phyloP scores from a whole-genome alignment of 1,140 invertebrate species.

The Samia ricini region DNA sequence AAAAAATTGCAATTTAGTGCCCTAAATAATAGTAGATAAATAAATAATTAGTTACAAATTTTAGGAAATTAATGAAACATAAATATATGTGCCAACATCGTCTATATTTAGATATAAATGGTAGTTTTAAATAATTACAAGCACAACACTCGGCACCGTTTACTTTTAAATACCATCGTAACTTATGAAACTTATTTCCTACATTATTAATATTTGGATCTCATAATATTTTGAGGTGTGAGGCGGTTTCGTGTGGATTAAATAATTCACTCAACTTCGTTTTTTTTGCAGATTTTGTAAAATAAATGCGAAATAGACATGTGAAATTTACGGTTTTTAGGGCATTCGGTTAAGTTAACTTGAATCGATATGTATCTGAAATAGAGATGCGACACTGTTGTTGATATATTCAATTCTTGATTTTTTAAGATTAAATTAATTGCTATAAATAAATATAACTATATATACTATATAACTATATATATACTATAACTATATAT shows the following conservation, averaged over 20 bases:
- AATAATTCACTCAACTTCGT: not conserved
- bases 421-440: no score
- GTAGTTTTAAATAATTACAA: not conserved
- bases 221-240: not conserved
- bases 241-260: not conserved
- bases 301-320: not conserved
- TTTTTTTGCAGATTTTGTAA: not conserved
- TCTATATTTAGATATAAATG: not conserved
- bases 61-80: no score
- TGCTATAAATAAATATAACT: no score
- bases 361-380: not conserved
- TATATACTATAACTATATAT: no score
- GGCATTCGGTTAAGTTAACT: not conserved
- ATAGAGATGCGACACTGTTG: not conserved
- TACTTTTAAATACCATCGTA: not conserved
- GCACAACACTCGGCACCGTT: conserved; percentile 1
- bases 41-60: no score
- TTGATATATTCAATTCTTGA: not conserved
- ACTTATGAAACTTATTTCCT: not conserved
- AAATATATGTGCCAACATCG: conserved; percentile 5
- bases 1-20: not conserved
- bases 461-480: no score
- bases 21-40: not conserved
- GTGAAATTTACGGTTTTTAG: not conserved
- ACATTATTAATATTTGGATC: not conserved